Conservation (phyloP, 2,113 vertebrate species). For the Myrmecophaga tridactyla region DNA sequence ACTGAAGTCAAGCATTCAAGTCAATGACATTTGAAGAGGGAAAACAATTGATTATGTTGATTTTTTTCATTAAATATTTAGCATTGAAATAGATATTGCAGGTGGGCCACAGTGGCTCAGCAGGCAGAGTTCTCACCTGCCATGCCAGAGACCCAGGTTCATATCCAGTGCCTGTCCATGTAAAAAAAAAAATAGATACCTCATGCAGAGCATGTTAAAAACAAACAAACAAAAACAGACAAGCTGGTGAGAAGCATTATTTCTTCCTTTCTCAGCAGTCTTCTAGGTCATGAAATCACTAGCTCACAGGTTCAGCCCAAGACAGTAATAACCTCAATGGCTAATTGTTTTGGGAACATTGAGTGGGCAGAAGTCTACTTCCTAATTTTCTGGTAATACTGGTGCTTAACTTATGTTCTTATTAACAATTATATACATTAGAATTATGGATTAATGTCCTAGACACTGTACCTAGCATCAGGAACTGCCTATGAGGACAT, state of each 20-base stretch:
- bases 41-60: neutral
- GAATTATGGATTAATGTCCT: neutral
- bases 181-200: no score
- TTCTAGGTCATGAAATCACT: slow-evolving; percentile 13
- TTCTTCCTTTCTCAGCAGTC: neutral
- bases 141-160: no score
- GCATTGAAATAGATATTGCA: neutral
- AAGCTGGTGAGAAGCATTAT: neutral
- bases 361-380: neutral
- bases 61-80: neutral
- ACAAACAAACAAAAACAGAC: neutral
- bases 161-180: no score
- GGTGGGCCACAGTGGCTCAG: no score
- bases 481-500: neutral
- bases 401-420: neutral
- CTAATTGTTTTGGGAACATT: neutral
- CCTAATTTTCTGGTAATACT: neutral
- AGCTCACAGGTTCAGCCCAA: neutral
- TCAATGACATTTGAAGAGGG: neutral
- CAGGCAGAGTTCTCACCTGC: no score
- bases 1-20: neutral
- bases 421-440: neutral
- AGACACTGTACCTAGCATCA: neutral
- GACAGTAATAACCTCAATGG: neutral
- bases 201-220: no score